Percentiles rank a stretch among this genome's conserved stretches.
Evolutionary conservation across 2,888 invertebrate species (phyloP).

Genomic region (Spilosoma lubricipeda): DNA sequence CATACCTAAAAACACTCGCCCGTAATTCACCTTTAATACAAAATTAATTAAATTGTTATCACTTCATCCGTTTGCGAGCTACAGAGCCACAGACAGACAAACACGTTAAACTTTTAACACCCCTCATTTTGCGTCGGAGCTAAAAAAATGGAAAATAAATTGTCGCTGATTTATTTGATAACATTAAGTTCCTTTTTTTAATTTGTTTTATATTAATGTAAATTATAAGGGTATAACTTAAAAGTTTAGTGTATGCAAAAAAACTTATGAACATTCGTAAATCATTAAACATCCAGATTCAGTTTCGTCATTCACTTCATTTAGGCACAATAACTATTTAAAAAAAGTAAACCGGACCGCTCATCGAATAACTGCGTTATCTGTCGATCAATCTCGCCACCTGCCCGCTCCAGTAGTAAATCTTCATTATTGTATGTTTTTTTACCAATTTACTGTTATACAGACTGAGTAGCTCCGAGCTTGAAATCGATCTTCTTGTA

Average conservation of each 20-base stretch:
- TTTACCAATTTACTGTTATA: slow-evolving; percentile 75
- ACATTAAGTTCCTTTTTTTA: too few species aligned
- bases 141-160: too few species aligned
- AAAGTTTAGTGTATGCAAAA: neutral
- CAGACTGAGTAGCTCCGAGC: slow-evolving; percentile 53
- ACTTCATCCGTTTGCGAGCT: too few species aligned
- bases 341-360: slow-evolving; percentile 62
- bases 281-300: slow-evolving; percentile 23
- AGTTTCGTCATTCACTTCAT: slow-evolving; percentile 36
- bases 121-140: too few species aligned
- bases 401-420: slow-evolving; percentile 73
- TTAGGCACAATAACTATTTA: slow-evolving; percentile 47
- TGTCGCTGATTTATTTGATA: too few species aligned
- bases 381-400: slow-evolving; percentile 72
- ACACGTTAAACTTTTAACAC: too few species aligned
- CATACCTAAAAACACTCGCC: too few species aligned
- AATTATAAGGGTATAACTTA: neutral
- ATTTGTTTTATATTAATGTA: too few species aligned
- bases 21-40: too few species aligned
- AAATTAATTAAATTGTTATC: too few species aligned
- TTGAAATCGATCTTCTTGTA: slow-evolving; percentile 53
- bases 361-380: slow-evolving; percentile 68
- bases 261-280: slow-evolving; percentile 9
- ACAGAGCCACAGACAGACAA: too few species aligned
- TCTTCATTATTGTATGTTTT: slow-evolving; percentile 77